These are phyloP conservation scores for Andricus grossulariae DNA, from an alignment of 1,140 invertebrate species.

Conservation along the genomic window DNA sequence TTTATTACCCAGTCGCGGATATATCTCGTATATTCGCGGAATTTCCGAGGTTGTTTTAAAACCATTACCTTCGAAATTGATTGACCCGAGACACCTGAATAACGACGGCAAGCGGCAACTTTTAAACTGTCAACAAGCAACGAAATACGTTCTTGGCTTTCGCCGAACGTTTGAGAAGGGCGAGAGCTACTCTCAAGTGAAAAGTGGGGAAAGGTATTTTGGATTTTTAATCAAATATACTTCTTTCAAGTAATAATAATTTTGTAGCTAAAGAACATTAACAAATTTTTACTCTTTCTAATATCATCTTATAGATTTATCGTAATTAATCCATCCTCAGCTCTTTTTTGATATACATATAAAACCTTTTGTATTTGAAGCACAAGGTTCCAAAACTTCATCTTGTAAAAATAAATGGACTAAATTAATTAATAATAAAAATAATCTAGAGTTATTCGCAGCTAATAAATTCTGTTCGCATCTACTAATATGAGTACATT, in stretches of 20 bases:
- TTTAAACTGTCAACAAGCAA: slow-evolving; percentile 24
- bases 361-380: too few species aligned
- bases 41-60: slow-evolving; percentile 29
- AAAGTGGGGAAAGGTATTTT: background rate
- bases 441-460: too few species aligned
- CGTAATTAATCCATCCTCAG: too few species aligned
- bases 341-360: too few species aligned
- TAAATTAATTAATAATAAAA: too few species aligned
- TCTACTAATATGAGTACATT: too few species aligned
- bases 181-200: background rate
- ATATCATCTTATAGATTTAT: too few species aligned
- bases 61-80: slow-evolving; percentile 27
- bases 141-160: slow-evolving; percentile 22
- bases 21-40: slow-evolving; percentile 23
- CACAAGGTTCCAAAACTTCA: too few species aligned
- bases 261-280: too few species aligned
- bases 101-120: slow-evolving; percentile 26
- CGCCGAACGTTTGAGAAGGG: slow-evolving; percentile 11
- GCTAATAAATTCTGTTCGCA: too few species aligned
- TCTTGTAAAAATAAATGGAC: too few species aligned
- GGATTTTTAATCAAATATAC: background rate
- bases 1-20: slow-evolving; percentile 10
- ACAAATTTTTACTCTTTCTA: too few species aligned
- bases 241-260: background rate
- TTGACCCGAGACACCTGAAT: slow-evolving; percentile 29